These are phyloP conservation scores for Leistus spinibarbis DNA, from an alignment of 2,888 invertebrate species.

Conservation along the genomic window DNA sequence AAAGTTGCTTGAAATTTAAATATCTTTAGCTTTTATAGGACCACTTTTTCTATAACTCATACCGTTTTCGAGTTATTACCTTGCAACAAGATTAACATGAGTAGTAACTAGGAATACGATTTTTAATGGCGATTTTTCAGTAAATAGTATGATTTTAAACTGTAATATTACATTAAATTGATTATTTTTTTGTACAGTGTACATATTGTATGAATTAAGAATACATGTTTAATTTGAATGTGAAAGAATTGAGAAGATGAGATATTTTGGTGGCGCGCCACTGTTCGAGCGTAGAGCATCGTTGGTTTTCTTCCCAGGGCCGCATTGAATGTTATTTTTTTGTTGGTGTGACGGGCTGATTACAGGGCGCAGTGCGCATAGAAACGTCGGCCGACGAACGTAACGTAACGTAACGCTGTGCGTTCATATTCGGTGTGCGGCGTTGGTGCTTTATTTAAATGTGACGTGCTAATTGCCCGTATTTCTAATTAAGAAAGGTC, in stretches of 20 bases:
- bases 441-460: constrained; percentile 46
- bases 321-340: constrained; percentile 38
- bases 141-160: no score
- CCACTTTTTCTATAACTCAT: no score
- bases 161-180: no score
- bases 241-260: no score
- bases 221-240: not conserved
- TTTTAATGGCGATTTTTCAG: no score
- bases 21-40: no score
- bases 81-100: no score
- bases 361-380: constrained; percentile 19
- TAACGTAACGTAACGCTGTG: not conserved
- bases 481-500: constrained; percentile 49
- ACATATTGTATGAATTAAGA: not conserved
- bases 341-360: constrained; percentile 33
- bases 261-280: not conserved
- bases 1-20: no score
- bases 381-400: not conserved
- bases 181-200: no score
- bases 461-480: constrained; percentile 47
- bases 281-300: not conserved
- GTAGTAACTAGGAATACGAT: no score
- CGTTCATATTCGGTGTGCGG: constrained; percentile 9
- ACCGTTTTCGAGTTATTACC: no score
- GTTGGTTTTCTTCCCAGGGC: constrained; percentile 22